These are phyloP conservation scores for Halcyon smyrnensis DNA, from an alignment of 2,797 vertebrate genomes.

Conservation along the genomic window DNA sequence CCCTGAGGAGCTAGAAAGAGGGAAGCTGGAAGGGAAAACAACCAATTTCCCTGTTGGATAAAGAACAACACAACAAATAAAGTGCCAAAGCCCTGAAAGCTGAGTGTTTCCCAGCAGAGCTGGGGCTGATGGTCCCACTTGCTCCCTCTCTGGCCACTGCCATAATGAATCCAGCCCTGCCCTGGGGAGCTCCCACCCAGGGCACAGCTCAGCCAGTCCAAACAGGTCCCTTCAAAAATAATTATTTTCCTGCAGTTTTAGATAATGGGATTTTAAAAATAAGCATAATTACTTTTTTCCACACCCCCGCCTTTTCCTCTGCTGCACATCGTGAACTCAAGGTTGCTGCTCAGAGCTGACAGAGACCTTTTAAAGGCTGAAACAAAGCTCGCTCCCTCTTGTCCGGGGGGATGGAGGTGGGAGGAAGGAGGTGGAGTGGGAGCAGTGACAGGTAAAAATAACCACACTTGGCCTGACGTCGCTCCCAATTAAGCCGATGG, in stretches of 20 bases:
- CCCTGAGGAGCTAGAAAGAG: background rate
- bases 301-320: background rate
- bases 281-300: background rate
- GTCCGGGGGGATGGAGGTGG: background rate
- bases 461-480: conserved; percentile 26
- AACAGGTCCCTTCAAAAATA: background rate
- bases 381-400: background rate
- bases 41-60: background rate
- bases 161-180: background rate
- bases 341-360: background rate
- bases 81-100: background rate
- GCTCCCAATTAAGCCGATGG: conserved; percentile 33
- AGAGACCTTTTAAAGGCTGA: conserved; percentile 5
- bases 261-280: conserved; percentile 8
- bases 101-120: background rate
- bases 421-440: background rate
- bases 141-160: background rate
- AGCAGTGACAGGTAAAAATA: conserved; percentile 63
- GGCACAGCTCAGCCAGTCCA: background rate
- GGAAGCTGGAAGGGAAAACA: background rate
- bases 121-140: background rate
- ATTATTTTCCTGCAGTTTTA: background rate
- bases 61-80: background rate
- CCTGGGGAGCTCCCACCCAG: background rate
- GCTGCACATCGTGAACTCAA: fast-evolving